Percentiles rank a stretch among this genome's conserved stretches.
Conservation (phyloP, 2,888 invertebrate species). For the Rosalia funebris region DNA sequence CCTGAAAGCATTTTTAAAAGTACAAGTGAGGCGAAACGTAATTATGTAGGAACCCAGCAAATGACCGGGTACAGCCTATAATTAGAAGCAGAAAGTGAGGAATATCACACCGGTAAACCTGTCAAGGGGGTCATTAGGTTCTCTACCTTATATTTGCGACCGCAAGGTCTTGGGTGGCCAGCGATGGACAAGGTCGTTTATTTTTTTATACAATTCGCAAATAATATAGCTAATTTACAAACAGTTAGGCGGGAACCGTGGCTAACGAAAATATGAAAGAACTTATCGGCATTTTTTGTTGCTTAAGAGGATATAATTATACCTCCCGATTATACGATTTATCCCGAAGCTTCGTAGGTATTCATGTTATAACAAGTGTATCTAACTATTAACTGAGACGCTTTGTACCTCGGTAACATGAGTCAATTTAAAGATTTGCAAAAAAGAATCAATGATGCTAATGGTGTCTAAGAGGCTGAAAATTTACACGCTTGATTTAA, state of each 20-base stretch:
- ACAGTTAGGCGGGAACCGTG: slow-evolving; percentile 22
- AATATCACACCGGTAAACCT: slow-evolving; percentile 44
- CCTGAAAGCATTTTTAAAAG: slow-evolving; percentile 42
- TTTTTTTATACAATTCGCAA: slow-evolving; percentile 25
- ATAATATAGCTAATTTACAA: slow-evolving; percentile 24
- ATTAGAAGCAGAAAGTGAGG: slow-evolving; percentile 48
- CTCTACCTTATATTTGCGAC: slow-evolving; percentile 37
- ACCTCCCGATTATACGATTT: slow-evolving; percentile 21
- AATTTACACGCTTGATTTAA: slow-evolving; percentile 42
- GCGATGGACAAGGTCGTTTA: slow-evolving; percentile 36
- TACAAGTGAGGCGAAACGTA: slow-evolving; percentile 16
- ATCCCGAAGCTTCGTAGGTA: slow-evolving; percentile 24
- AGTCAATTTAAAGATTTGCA: slow-evolving; percentile 43
- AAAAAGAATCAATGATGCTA: slow-evolving; percentile 20
- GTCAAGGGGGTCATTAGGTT: slow-evolving; percentile 27
- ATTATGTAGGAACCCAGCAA: slow-evolving; percentile 41
- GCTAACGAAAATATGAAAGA: slow-evolving; percentile 15
- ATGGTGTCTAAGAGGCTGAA: slow-evolving; percentile 24
- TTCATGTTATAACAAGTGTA: slow-evolving; percentile 45
- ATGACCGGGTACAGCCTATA: slow-evolving; percentile 47
- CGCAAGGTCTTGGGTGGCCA: slow-evolving; percentile 47
- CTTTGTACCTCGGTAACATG: slow-evolving; percentile 40
- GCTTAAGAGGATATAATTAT: slow-evolving; percentile 18
- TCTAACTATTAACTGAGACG: slow-evolving; percentile 40
- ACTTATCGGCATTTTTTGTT: slow-evolving; percentile 20